phyloP scores from a whole-genome alignment of 2,888 invertebrate species.

The Aspidapion aeneum region DNA sequence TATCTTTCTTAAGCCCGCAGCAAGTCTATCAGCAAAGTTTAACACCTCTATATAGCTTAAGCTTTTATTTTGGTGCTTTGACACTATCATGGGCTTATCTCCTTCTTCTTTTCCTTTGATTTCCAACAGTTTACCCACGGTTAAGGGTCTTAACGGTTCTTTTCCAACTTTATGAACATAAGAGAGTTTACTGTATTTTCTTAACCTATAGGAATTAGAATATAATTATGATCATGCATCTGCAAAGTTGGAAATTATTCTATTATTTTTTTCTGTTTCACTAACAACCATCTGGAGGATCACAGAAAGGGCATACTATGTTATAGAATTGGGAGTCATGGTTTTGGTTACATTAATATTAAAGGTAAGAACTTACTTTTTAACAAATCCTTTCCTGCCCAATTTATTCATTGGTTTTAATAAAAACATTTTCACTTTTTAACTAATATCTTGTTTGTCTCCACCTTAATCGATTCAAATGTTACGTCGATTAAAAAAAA shows the following conservation, averaged over 20 bases:
- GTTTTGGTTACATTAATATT: too few relatives aligned
- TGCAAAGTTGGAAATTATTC: too few relatives aligned
- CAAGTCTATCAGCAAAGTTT: conserved; percentile 62
- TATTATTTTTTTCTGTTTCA: too few relatives aligned
- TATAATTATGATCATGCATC: too few relatives aligned
- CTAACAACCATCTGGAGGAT: too few relatives aligned
- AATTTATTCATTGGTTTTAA: neutral
- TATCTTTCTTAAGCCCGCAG: conserved; percentile 63
- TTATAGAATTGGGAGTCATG: too few relatives aligned
- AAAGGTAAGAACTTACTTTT: neutral
- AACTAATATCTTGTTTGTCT: too few relatives aligned
- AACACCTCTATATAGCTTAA: conserved; percentile 53
- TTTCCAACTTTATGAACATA: conserved; percentile 52
- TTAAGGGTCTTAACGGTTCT: conserved; percentile 52
- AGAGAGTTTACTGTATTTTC: conserved; percentile 43
- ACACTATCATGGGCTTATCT: conserved; percentile 55
- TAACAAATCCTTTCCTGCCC: neutral
- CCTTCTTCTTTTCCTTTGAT: conserved; percentile 52
- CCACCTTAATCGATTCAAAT: too few relatives aligned
- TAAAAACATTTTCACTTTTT: neutral
- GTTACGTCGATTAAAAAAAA: too few relatives aligned
- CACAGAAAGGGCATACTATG: too few relatives aligned
- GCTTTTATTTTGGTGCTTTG: conserved; percentile 52
- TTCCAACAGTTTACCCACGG: conserved; percentile 57
- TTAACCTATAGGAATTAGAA: neutral